phyloP scores from a whole-genome alignment of 2,113 vertebrate species.

The Elanus axillaris region DNA sequence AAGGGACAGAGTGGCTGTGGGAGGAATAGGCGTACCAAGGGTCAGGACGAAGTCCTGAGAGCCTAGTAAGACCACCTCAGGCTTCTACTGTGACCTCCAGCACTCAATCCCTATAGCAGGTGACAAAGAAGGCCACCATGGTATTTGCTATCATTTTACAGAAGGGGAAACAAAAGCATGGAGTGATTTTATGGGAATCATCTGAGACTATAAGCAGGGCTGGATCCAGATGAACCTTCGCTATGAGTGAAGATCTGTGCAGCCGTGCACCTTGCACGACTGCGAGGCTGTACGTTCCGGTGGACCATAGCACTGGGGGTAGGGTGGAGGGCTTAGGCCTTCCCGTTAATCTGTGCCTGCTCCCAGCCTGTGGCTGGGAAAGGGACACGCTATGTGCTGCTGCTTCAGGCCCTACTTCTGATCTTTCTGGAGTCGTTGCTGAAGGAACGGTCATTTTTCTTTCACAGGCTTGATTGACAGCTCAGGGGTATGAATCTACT shows the following conservation, averaged over 20 bases:
- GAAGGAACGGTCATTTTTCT: background rate
- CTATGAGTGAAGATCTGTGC: background rate
- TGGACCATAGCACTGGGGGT: background rate
- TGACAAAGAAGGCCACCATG: background rate
- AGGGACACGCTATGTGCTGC: background rate
- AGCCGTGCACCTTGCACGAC: background rate
- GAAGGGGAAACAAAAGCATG: background rate
- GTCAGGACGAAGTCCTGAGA: background rate
- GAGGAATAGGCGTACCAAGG: background rate
- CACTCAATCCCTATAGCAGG: background rate
- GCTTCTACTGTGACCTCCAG: background rate
- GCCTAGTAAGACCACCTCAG: background rate
- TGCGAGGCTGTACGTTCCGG: background rate
- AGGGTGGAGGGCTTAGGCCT: background rate
- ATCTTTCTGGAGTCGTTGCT: background rate
- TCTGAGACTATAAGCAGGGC: background rate
- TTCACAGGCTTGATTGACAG: constrained; percentile 72
- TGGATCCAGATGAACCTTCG: background rate
- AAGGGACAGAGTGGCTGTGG: background rate
- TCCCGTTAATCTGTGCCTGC: background rate
- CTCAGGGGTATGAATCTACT: constrained; percentile 76
- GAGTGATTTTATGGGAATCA: background rate
- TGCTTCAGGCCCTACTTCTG: background rate
- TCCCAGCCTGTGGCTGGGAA: background rate
- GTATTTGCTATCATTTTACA: background rate